Conservation (phyloP, 2,113 vertebrate species). For the Mormoops blainvillei region DNA sequence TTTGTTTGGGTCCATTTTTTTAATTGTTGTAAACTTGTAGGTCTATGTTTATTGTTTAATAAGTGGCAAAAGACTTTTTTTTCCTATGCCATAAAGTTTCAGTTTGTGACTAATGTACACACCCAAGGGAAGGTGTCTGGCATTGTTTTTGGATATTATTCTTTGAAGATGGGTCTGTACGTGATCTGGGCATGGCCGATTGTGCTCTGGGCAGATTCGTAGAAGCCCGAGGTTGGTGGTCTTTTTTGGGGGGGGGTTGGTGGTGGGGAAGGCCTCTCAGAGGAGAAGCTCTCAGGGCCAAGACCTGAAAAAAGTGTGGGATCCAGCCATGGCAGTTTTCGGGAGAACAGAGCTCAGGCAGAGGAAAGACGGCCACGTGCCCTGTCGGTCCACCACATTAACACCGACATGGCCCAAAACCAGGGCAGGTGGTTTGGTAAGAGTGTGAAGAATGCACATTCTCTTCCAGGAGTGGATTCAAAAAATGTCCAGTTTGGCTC, state of each 20-base stretch:
- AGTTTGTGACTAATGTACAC: not conserved
- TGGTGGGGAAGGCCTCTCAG: not conserved
- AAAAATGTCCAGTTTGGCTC: too few relatives aligned
- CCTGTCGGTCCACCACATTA: not conserved
- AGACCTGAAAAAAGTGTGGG: not conserved
- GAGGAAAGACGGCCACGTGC: not conserved
- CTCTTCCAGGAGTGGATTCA: not conserved
- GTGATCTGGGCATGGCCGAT: not conserved
- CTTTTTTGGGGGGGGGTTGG: not conserved
- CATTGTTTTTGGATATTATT: not conserved
- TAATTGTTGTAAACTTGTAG: not conserved
- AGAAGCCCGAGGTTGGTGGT: not conserved
- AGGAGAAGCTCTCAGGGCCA: not conserved
- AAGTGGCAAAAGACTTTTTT: not conserved
- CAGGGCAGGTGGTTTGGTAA: too few relatives aligned
- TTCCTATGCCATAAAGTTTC: not conserved
- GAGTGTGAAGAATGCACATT: not conserved
- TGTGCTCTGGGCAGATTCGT: not conserved
- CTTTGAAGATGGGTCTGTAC: not conserved
- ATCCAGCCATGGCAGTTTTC: not conserved
- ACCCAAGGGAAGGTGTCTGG: not conserved
- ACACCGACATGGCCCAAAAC: too few relatives aligned
- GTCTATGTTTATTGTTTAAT: not conserved
- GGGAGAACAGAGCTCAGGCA: not conserved
- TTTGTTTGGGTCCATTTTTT: not conserved